A percentile compares a stretch with the other conserved stretches of the same genome.
Evolutionary conservation across 2,113 vertebrate genomes (phyloP).

Genomic region (Columba janthina): DNA sequence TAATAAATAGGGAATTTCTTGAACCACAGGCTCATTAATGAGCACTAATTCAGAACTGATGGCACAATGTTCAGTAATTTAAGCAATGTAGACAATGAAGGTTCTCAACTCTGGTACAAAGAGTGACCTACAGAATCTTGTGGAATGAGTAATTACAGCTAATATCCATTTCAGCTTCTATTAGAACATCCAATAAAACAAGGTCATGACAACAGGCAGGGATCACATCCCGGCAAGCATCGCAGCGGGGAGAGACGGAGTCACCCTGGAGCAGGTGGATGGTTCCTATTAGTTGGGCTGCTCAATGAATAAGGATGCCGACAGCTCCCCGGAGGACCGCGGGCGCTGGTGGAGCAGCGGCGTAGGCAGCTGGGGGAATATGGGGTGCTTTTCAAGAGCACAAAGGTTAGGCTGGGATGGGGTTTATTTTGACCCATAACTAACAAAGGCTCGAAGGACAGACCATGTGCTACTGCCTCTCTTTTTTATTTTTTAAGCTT

Average conservation of each 20-base stretch:
- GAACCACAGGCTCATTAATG: slow-evolving; percentile 76
- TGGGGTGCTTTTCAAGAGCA: neutral
- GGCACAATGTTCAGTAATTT: slow-evolving; percentile 75
- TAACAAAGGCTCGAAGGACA: slow-evolving; percentile 6
- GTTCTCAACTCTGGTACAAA: slow-evolving; percentile 76
- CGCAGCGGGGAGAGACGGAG: slow-evolving; percentile 28
- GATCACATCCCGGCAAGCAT: slow-evolving; percentile 62
- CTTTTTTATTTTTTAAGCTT: neutral
- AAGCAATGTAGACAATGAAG: slow-evolving; percentile 75
- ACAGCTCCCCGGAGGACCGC: slow-evolving; percentile 13
- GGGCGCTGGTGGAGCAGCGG: neutral
- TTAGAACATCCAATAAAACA: slow-evolving; percentile 76
- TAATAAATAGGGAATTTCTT: slow-evolving; percentile 77
- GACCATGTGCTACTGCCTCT: neutral
- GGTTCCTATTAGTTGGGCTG: slow-evolving; percentile 23
- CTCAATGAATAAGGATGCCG: slow-evolving; percentile 49
- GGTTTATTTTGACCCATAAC: neutral
- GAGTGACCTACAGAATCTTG: slow-evolving; percentile 71
- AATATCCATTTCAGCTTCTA: slow-evolving; percentile 76
- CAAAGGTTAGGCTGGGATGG: neutral
- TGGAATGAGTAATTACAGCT: slow-evolving; percentile 77
- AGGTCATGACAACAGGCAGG: slow-evolving; percentile 70
- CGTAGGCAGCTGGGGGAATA: neutral
- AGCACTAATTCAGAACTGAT: slow-evolving; percentile 79
- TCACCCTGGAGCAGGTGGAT: slow-evolving; percentile 71